phyloP scores from a whole-genome alignment of 1,140 invertebrate species.

The Bombus turneri region DNA sequence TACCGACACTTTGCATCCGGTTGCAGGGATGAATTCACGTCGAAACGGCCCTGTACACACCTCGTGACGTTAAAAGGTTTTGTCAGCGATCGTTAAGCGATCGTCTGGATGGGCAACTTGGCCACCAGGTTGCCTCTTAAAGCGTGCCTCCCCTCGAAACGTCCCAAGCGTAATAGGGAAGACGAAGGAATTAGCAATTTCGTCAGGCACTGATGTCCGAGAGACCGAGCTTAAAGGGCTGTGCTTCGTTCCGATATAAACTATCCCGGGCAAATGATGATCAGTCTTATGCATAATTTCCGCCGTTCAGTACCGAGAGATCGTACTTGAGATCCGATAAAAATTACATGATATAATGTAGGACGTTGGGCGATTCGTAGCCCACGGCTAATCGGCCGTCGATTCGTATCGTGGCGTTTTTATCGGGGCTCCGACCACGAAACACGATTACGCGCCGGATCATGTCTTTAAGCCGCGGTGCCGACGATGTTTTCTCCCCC shows the following conservation, averaged over 20 bases:
- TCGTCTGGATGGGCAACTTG: background rate
- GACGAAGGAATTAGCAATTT: constrained; percentile 40
- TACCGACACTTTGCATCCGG: constrained; percentile 1
- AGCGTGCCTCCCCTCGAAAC: background rate
- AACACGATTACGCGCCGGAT: constrained; percentile 67
- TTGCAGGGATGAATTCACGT: background rate
- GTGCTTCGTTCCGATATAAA: constrained; percentile 34
- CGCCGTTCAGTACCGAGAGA: constrained; percentile 67
- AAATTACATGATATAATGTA: constrained; percentile 71
- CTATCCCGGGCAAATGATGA: constrained; percentile 58
- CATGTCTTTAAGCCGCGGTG: constrained; percentile 67
- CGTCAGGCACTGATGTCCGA: background rate
- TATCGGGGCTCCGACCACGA: constrained; percentile 57
- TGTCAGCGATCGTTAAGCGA: background rate
- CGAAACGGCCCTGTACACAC: background rate
- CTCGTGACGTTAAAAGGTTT: constrained; percentile 15
- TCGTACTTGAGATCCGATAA: constrained; percentile 76
- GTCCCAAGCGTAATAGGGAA: background rate
- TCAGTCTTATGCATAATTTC: constrained; percentile 72
- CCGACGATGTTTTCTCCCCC: constrained; percentile 61
- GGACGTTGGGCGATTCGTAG: constrained; percentile 65
- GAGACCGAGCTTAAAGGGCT: background rate
- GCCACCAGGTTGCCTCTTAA: background rate
- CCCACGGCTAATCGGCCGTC: constrained; percentile 73
- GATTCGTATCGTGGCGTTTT: constrained; percentile 79